Evolutionary conservation across 2,113 vertebrate species (phyloP), one percentile per base, ranked within the genome.

Genomic region (Todiramphus saurophagus): DNA sequence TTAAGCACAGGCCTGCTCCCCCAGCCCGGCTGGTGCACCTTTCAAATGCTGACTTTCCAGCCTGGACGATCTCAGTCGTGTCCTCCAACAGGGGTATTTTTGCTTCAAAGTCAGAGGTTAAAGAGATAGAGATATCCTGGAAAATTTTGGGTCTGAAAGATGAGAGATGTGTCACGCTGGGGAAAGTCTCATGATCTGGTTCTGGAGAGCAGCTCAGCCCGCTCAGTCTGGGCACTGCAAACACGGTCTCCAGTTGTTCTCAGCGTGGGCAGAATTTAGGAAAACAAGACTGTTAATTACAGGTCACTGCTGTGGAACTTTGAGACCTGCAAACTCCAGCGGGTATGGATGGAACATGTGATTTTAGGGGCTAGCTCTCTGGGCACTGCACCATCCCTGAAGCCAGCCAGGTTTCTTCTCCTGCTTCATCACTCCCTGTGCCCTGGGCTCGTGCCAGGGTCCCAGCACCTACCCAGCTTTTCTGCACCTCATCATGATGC

Each of bases 271-370:
- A 51, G 16, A 67, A 56, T 39, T 56, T 10, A 44, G 60, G 46
- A 9, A 58, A 68, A 70, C 11, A 9, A 66, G 37, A 30, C 25
- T 69, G 48, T 58, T 77, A 56, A 68, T 68, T 63, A 33, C 1
- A 21, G 28, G n/a, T 48, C 7, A 6, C 41, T 51, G 24, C 50
- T 33, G 66, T 28, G 37, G 44, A 76, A 64, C 44, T 70, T 28
- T 5, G 37, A 43, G 41, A 31, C 24, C 21, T 28, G 46, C 24
- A 17, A 21, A 67, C 85, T 82, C 53, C 31, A 39, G 51, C 19
- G 30, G 63, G 27, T 53, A 24, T 9, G 1, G 7, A 13, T 5
- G 31, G 50, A 44, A 18, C 30, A 17, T 1, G 8, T 1, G 1
- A 13, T 31, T n/a, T 41, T 27, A 48, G 23, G 56, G 70, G 31